Percentiles rank a stretch among this genome's conserved stretches.
phyloP scores from a whole-genome alignment of 2,797 vertebrate genomes.

The Smutsia gigantea region DNA sequence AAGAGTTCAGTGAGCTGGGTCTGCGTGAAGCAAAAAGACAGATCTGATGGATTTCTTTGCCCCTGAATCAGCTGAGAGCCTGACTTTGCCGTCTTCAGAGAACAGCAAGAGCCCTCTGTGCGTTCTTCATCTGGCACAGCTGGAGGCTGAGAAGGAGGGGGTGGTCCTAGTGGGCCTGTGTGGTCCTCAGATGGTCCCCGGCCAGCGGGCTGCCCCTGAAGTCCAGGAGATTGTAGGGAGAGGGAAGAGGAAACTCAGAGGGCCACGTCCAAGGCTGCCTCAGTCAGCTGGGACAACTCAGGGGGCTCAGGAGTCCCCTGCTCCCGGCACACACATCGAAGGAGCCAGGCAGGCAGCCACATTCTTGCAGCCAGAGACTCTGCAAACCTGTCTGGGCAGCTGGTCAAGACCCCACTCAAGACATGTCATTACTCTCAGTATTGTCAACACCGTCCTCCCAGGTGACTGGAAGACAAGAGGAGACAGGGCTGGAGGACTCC shows the following conservation, averaged over 20 bases:
- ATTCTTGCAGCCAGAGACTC: slow-evolving; percentile 72
- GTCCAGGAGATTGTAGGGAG: too few species aligned
- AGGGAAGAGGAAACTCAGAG: slow-evolving; percentile 9
- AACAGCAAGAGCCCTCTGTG: not conserved
- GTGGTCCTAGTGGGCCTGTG: fast-evolving
- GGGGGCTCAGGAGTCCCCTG: fast-evolving
- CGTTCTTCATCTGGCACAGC: fast-evolving
- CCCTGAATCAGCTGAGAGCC: fast-evolving
- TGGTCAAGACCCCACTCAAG: slow-evolving; percentile 71
- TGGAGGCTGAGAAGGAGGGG: not conserved
- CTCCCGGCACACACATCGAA: not conserved
- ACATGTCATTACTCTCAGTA: slow-evolving; percentile 68
- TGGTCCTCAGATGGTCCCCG: fast-evolving
- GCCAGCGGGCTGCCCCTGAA: too few species aligned
- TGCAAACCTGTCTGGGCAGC: slow-evolving; percentile 74
- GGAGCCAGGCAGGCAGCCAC: slow-evolving; percentile 60
- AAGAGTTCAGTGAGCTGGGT: fast-evolving
- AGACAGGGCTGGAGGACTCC: slow-evolving; percentile 69
- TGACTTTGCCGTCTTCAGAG: not conserved
- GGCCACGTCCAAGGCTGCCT: slow-evolving; percentile 53
- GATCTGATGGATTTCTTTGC: not conserved
- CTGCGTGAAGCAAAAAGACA: not conserved
- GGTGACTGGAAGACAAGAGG: slow-evolving; percentile 73
- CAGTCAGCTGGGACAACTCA: slow-evolving; percentile 44
- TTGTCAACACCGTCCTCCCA: slow-evolving; percentile 10